Evolutionary conservation across 1,140 invertebrate genomes (phyloP), one percentile per base, ranked within the genome.

Genomic region (Nephila pilipes): DNA sequence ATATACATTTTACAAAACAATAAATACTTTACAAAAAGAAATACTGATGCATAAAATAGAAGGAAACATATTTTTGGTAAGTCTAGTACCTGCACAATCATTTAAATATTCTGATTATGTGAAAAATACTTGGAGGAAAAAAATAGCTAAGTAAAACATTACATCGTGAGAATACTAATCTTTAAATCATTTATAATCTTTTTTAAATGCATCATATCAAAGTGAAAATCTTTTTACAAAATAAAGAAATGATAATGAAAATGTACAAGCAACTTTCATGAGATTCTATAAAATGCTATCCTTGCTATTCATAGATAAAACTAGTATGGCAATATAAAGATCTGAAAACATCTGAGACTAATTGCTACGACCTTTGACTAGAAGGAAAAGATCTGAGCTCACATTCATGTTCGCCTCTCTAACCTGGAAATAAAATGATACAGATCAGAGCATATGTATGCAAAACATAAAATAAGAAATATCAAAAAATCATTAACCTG

Each of bases 351-450:
- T 25, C 46, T 83, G 81, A 83, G 46, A 57, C 32, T 83, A 20
- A 83, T 75, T 75, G 18, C 46, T 83, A 83, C 38, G 29, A 57
- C n/a, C 22, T 55, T 20, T 83, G 81, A 83, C 81, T 83, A 83
- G 81, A 83, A 14, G 81, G 25, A 25, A 29, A 22, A 16, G 18
- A 25, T 5, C 14, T 10, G 5, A 25, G 22, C 12, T 46, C 22
- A n/a, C 29, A 8, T 83, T 83, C 8, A 83, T 57, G 81, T 16
- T 46, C 81, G 38, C 25, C n/a, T 83, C 54, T 83, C 81, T n/a
- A 83, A 83, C 22, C 81, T 83, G 18, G 25, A 83, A 83, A 83
- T 14, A 55, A n/a, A 25, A 14, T n/a, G 46, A 46, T 46, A 46
- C 46, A 10, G n/a, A 46, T 46, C 6, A 46, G 6, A 10, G 46